Evolutionary conservation across 2,888 invertebrate species (phyloP).

Genomic region (Cosmopolites sordidus): DNA sequence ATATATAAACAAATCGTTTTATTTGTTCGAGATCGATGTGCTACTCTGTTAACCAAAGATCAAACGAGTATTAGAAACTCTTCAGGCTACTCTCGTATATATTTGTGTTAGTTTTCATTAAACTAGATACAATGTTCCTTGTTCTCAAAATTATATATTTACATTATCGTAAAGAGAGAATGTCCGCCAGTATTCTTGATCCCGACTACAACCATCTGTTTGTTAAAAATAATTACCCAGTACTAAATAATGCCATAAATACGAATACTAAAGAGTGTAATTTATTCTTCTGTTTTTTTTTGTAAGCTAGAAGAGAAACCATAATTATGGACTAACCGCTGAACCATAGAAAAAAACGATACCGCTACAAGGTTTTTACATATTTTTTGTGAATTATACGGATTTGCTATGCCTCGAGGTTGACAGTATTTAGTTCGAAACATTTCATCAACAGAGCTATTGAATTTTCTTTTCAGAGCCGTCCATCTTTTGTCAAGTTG

Average conservation of each 20-base stretch:
- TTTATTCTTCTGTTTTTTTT: neutral
- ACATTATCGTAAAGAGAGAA: too few species aligned
- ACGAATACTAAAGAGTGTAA: neutral
- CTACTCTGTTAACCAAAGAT: too few species aligned
- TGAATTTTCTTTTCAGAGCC: conserved; percentile 1
- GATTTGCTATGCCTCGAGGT: conserved; percentile 19
- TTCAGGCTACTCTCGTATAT: too few species aligned
- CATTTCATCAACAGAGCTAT: neutral
- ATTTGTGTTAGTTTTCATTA: too few species aligned
- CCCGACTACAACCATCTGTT: neutral
- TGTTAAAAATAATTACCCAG: neutral
- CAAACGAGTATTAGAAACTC: too few species aligned
- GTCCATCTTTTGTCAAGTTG: neutral
- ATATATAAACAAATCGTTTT: too few species aligned
- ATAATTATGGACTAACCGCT: neutral
- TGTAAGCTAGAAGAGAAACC: neutral
- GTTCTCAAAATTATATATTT: too few species aligned
- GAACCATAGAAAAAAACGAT: neutral
- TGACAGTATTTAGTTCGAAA: conserved; percentile 1
- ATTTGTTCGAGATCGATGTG: too few species aligned
- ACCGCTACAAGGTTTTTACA: neutral
- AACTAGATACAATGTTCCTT: too few species aligned
- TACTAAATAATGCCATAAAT: neutral
- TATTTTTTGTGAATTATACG: conserved; percentile 2
- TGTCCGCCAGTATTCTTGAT: too few species aligned